Evolutionary conservation across 92 coral and sea anemone genomes (phyloP).

Genomic region (Metridium senile): DNA sequence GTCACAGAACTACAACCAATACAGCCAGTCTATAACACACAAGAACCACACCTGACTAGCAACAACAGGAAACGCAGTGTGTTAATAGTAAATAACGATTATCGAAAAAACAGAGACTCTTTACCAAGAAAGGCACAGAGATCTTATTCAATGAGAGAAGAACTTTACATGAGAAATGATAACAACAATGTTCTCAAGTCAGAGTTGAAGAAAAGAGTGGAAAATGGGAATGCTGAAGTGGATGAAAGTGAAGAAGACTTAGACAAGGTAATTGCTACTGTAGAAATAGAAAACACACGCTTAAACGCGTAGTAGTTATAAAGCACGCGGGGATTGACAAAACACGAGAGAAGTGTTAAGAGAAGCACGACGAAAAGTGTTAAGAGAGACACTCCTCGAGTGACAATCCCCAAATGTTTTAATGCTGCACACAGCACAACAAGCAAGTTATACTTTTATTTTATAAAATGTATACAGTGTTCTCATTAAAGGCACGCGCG

Average conservation of each 20-base stretch:
- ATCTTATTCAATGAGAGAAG: background rate
- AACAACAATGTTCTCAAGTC: background rate
- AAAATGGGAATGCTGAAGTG: background rate
- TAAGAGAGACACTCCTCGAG: too few relatives aligned
- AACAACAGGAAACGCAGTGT: background rate
- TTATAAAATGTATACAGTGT: too few relatives aligned
- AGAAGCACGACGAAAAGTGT: too few relatives aligned
- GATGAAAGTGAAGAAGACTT: background rate
- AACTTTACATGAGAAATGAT: background rate
- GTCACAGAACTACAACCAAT: conserved; percentile 36
- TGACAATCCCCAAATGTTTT: too few relatives aligned
- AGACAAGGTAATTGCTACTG: background rate
- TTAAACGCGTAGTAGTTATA: background rate
- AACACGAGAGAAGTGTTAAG: too few relatives aligned
- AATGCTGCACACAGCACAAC: too few relatives aligned
- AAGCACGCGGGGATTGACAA: too few relatives aligned
- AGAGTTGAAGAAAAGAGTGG: background rate
- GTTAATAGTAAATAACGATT: conserved; percentile 7
- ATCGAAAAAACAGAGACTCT: background rate
- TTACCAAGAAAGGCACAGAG: background rate
- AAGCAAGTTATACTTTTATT: too few relatives aligned
- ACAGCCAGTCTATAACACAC: conserved; percentile 34
- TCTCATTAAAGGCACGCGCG: too few relatives aligned
- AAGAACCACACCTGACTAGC: background rate
- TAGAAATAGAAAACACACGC: background rate